These are phyloP conservation scores for Hormiphora californensis DNA, from an alignment of 37 sponge, comb jelly and placozoan species.

Conservation along the genomic window DNA sequence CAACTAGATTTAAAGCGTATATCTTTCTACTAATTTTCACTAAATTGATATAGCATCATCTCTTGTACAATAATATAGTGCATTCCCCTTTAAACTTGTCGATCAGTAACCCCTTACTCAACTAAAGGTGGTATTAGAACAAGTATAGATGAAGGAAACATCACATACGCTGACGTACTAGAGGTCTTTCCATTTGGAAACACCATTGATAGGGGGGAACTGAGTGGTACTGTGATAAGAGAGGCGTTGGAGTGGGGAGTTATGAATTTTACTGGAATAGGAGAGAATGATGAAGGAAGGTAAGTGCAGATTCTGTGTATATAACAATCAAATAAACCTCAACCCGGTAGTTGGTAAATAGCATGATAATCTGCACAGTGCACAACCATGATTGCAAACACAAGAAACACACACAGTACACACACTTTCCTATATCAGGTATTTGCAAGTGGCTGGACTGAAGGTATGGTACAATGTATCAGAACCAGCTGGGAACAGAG, in stretches of 20 bases:
- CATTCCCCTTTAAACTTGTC: too few relatives aligned
- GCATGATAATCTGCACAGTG: too few relatives aligned
- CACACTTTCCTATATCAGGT: neutral
- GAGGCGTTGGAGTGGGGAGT: conserved; percentile 10
- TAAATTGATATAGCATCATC: neutral
- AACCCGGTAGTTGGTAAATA: too few relatives aligned
- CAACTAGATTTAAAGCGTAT: too few relatives aligned
- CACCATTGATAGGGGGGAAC: neutral
- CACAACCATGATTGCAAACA: too few relatives aligned
- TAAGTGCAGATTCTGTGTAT: too few relatives aligned
- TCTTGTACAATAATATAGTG: too few relatives aligned
- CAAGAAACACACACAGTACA: too few relatives aligned
- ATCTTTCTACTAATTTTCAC: neutral
- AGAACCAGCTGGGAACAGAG: neutral
- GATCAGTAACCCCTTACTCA: too few relatives aligned
- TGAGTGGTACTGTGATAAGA: neutral
- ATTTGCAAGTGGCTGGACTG: conserved; percentile 5
- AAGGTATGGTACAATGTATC: neutral
- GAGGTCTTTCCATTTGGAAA: conserved; percentile 49
- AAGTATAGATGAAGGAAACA: neutral
- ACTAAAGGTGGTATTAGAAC: conserved; percentile 4
- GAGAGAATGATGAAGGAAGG: neutral
- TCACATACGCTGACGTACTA: conserved; percentile 19
- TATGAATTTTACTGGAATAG: neutral
- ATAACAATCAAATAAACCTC: too few relatives aligned